These are phyloP conservation scores for Achatina immaculata DNA, from an alignment of 1,140 invertebrate species.

Conservation along the genomic window DNA sequence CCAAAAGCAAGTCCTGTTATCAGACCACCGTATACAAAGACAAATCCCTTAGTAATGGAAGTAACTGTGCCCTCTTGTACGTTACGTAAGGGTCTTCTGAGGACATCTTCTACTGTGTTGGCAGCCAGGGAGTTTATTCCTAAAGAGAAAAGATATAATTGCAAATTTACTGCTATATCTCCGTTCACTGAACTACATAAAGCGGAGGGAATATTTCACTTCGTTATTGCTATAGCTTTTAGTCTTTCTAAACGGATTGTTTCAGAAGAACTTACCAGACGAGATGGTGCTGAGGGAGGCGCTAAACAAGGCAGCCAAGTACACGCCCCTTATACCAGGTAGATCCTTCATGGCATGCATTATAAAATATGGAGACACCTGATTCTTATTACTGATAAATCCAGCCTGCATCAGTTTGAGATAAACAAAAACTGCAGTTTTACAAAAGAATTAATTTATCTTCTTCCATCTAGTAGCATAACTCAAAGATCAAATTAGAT, in stretches of 20 bases:
- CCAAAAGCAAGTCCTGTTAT: slow-evolving; percentile 47
- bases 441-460: too few relatives aligned
- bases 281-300: slow-evolving; percentile 78
- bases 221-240: too few relatives aligned
- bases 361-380: slow-evolving; percentile 83
- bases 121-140: slow-evolving; percentile 85
- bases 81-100: slow-evolving; percentile 79
- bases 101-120: slow-evolving; percentile 88
- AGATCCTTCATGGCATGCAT: slow-evolving; percentile 81
- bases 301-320: slow-evolving; percentile 88
- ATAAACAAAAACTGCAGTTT: too few relatives aligned
- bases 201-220: too few relatives aligned
- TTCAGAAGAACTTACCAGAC: slow-evolving; percentile 10
- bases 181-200: too few relatives aligned
- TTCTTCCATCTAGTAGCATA: too few relatives aligned
- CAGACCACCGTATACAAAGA: slow-evolving; percentile 43
- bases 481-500: too few relatives aligned
- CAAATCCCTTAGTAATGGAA: slow-evolving; percentile 77
- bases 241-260: too few relatives aligned
- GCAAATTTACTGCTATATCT: too few relatives aligned
- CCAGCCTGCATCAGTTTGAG: too few relatives aligned
- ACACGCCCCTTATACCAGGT: slow-evolving; percentile 85
- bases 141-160: neutral
- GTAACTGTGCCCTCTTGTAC: slow-evolving; percentile 81
- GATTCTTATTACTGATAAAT: slow-evolving; percentile 34